Evolutionary conservation across 2,888 invertebrate species (phyloP).

Genomic region (Microplitis manilae): DNA sequence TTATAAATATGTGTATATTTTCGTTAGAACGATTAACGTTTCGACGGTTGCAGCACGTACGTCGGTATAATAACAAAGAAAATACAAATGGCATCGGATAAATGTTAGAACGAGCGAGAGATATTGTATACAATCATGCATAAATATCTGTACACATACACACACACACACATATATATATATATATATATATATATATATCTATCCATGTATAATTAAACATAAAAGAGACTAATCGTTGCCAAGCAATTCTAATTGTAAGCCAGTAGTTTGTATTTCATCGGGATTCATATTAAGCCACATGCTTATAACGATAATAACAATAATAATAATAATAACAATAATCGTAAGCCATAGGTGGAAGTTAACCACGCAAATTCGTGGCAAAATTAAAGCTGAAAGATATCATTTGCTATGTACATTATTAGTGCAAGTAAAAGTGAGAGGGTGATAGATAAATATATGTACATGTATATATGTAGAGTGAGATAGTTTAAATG

Average conservation of each 20-base stretch:
- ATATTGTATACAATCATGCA: not conserved
- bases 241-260: conserved; percentile 33
- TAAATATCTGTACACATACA: not conserved
- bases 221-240: conserved; percentile 23
- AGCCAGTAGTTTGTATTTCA: conserved; percentile 36
- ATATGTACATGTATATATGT: conserved; percentile 50
- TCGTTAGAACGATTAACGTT: conserved; percentile 51
- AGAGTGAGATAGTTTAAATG: conserved; percentile 47
- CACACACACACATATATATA: conserved; percentile 33
- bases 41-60: conserved; percentile 50
- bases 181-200: conserved; percentile 51
- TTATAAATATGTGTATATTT: conserved; percentile 44
- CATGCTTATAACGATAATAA: conserved; percentile 22
- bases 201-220: conserved; percentile 43
- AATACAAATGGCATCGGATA: conserved; percentile 43
- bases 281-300: conserved; percentile 35
- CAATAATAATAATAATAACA: conserved; percentile 42
- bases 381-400: conserved; percentile 43
- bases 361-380: conserved; percentile 41
- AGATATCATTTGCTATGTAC: conserved; percentile 38
- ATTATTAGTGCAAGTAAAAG: conserved; percentile 6
- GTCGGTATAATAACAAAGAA: conserved; percentile 50
- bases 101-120: conserved; percentile 30
- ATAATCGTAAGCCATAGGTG: conserved; percentile 36
- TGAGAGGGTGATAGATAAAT: conserved; percentile 21